phyloP scores from a whole-genome alignment of 2,113 vertebrate species.

The Alligator sinensis region DNA sequence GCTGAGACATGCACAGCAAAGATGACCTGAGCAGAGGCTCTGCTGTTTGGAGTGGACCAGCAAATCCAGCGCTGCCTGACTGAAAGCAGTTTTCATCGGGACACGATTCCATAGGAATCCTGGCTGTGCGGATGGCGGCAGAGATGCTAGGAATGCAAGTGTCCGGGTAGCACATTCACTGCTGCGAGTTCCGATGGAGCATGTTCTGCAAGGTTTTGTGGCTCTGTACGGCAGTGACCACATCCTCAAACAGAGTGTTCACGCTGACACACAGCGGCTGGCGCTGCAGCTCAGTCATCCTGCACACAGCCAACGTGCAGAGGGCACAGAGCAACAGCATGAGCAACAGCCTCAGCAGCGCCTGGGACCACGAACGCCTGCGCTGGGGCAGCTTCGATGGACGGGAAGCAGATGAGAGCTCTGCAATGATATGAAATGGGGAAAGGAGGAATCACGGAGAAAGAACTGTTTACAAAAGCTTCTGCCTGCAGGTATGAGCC shows the following conservation, averaged over 20 bases:
- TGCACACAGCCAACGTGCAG: slow-evolving; percentile 79
- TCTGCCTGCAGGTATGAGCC: not conserved
- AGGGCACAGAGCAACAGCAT: slow-evolving; percentile 79
- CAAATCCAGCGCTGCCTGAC: slow-evolving; percentile 37
- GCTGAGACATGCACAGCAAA: slow-evolving; percentile 57
- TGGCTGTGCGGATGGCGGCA: slow-evolving; percentile 76
- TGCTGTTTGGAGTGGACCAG: slow-evolving; percentile 44
- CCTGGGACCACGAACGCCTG: slow-evolving; percentile 73
- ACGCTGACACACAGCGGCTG: slow-evolving; percentile 84
- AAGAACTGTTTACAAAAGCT: not conserved
- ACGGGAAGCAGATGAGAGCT: slow-evolving; percentile 63
- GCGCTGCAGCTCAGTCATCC: slow-evolving; percentile 83
- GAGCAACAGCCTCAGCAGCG: slow-evolving; percentile 80
- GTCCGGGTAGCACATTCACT: slow-evolving; percentile 70
- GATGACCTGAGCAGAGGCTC: slow-evolving; percentile 23
- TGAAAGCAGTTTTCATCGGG: slow-evolving; percentile 77
- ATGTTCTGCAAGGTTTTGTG: slow-evolving; percentile 86
- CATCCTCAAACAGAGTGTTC: slow-evolving; percentile 82
- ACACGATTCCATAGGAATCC: slow-evolving; percentile 95
- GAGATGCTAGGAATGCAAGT: slow-evolving; percentile 61
- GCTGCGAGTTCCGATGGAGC: slow-evolving; percentile 83
- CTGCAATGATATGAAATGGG: slow-evolving; percentile 46
- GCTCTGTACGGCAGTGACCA: slow-evolving; percentile 83
- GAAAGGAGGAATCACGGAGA: not conserved
- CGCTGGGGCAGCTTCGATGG: slow-evolving; percentile 59